A percentile compares a stretch with the other conserved stretches of the same genome.
Evolutionary conservation across 2,888 invertebrate species (phyloP).

Genomic region (Heliconius ethilla): DNA sequence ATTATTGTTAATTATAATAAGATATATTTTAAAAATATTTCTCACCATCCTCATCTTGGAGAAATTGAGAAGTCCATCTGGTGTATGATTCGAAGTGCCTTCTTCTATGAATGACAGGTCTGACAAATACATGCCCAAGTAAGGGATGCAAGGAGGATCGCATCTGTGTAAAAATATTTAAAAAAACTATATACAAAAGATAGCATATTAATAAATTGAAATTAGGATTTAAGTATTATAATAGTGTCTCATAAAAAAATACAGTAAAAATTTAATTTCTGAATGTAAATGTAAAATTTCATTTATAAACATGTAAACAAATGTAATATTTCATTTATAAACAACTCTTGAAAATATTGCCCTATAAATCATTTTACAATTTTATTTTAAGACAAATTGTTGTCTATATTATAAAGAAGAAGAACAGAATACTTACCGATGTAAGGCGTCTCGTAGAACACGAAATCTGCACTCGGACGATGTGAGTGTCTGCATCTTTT

Average conservation of each 20-base stretch:
- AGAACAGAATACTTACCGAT: conserved; percentile 70
- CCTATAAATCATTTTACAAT: background rate
- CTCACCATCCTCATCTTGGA: conserved; percentile 97
- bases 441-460: conserved; percentile 92
- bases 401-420: background rate
- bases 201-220: no score
- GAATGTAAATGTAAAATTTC: no score
- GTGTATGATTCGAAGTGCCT: conserved; percentile 94
- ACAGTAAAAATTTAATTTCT: no score
- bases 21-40: conserved; percentile 28
- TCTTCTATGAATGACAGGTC: conserved; percentile 96
- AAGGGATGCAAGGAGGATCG: conserved; percentile 94
- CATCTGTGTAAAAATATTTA: conserved; percentile 76
- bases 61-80: conserved; percentile 93
- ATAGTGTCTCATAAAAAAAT: no score
- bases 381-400: background rate
- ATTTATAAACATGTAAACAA: no score
- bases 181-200: background rate
- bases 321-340: no score
- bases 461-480: conserved; percentile 94
- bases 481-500: conserved; percentile 91
- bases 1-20: background rate
- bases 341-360: background rate
- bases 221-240: no score
- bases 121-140: conserved; percentile 93